These are phyloP conservation scores for Platichthys flesus DNA, from an alignment of 2,113 vertebrate genomes.

Conservation along the genomic window DNA sequence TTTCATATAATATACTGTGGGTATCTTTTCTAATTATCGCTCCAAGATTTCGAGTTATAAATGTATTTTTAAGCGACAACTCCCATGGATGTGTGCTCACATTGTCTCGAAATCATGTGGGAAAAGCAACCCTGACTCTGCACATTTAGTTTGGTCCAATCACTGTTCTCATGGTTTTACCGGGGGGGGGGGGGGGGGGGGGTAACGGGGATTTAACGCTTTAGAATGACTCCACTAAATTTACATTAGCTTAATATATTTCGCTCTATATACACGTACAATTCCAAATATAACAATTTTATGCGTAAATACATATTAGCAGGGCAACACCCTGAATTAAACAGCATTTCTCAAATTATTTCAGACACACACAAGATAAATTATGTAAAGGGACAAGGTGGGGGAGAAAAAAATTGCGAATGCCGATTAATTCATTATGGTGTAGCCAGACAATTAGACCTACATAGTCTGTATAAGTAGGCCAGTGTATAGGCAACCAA, in stretches of 20 bases:
- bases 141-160: slow-evolving; percentile 46
- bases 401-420: slow-evolving; percentile 7
- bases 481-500: slow-evolving; percentile 38
- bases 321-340: not conserved
- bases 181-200: slow-evolving; percentile 32
- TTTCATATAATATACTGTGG: not conserved
- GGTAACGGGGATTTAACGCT: slow-evolving; percentile 6
- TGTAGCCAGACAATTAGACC: not conserved
- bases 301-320: not conserved
- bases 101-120: slow-evolving; percentile 26
- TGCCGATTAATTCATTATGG: slow-evolving; percentile 5
- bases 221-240: slow-evolving; percentile 13
- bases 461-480: slow-evolving; percentile 30
- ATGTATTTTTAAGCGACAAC: not conserved
- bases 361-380: slow-evolving; percentile 12
- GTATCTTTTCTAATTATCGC: not conserved
- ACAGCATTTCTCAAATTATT: not conserved
- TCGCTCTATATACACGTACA: not conserved
- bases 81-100: not conserved
- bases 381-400: not conserved
- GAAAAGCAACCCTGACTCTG: slow-evolving; percentile 62
- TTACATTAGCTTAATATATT: not conserved
- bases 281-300: not conserved
- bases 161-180: slow-evolving; percentile 31
- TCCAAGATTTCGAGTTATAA: not conserved